phyloP scores from a whole-genome alignment of 1,140 invertebrate genomes.

The Drosophila subpulchrella region DNA sequence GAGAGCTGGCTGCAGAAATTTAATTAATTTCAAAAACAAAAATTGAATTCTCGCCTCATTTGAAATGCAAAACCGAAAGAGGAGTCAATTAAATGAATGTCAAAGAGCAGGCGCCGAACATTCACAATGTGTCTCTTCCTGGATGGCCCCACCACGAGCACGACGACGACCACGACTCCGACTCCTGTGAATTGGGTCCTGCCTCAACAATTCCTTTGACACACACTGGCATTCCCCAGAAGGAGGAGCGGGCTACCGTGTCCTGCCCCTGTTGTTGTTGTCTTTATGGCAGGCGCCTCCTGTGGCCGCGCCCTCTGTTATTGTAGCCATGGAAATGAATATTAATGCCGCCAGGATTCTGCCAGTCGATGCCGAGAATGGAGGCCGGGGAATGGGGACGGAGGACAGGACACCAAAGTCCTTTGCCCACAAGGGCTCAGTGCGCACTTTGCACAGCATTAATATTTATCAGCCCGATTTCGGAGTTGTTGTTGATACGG shows the following conservation, averaged over 20 bases:
- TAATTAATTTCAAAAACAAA: conserved; percentile 66
- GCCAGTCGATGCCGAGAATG: conserved; percentile 50
- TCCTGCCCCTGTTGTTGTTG: conserved; percentile 24
- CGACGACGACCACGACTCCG: neutral
- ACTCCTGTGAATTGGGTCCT: conserved; percentile 11
- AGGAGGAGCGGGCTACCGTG: conserved; percentile 40
- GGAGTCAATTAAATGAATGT: conserved; percentile 83
- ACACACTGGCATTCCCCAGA: conserved; percentile 53
- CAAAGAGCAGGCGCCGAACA: conserved; percentile 58
- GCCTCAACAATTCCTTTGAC: conserved; percentile 76
- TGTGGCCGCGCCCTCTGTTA: conserved; percentile 66
- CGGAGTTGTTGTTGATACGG: conserved; percentile 49
- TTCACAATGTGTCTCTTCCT: conserved; percentile 38
- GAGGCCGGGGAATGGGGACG: neutral
- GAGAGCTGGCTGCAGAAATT: conserved; percentile 37
- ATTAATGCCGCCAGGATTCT: conserved; percentile 72
- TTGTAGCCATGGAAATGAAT: conserved; percentile 82
- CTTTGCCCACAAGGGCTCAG: conserved; percentile 80
- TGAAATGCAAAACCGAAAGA: conserved; percentile 71
- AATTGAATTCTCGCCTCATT: conserved; percentile 69
- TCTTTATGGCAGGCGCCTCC: conserved; percentile 61
- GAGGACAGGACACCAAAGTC: conserved; percentile 55
- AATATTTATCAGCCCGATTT: conserved; percentile 77
- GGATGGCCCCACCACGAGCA: neutral
- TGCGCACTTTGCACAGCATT: conserved; percentile 78